A percentile compares a stretch with the other conserved stretches of the same genome.
Evolutionary conservation across 2,113 vertebrate genomes (phyloP).

Genomic region (Herpetotheres cachinnans): DNA sequence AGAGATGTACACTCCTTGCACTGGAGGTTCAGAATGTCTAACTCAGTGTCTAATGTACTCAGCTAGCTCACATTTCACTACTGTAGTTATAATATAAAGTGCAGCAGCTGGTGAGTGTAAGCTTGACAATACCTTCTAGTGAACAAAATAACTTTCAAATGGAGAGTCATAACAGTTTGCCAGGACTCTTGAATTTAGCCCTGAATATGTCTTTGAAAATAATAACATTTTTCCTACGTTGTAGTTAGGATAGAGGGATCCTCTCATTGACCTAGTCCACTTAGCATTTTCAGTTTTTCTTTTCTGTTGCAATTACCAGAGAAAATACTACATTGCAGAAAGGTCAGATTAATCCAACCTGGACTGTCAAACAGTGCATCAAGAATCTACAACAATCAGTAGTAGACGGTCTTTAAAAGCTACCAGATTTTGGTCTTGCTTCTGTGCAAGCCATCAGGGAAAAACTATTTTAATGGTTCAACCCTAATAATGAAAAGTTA

Average conservation of each 20-base stretch:
- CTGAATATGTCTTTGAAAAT: background rate
- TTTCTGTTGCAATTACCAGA: background rate
- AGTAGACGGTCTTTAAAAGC: background rate
- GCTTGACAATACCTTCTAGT: background rate
- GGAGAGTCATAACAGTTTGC: background rate
- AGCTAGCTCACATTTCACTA: background rate
- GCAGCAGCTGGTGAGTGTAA: background rate
- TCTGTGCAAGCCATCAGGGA: background rate
- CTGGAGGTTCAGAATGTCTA: background rate
- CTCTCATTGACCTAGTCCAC: background rate
- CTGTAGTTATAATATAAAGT: background rate
- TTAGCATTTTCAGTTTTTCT: background rate
- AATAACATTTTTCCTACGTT: background rate
- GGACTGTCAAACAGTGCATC: background rate
- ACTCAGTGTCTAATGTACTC: background rate
- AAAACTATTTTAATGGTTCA: background rate
- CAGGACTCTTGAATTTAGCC: background rate
- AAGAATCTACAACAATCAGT: background rate
- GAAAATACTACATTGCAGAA: background rate
- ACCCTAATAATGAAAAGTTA: background rate
- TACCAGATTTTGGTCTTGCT: background rate
- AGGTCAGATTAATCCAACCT: background rate
- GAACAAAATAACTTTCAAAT: background rate
- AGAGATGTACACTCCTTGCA: background rate
- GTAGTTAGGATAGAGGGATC: background rate